These are phyloP conservation scores for Polymixis lichenea DNA, from an alignment of 2,888 invertebrate species.

Conservation along the genomic window DNA sequence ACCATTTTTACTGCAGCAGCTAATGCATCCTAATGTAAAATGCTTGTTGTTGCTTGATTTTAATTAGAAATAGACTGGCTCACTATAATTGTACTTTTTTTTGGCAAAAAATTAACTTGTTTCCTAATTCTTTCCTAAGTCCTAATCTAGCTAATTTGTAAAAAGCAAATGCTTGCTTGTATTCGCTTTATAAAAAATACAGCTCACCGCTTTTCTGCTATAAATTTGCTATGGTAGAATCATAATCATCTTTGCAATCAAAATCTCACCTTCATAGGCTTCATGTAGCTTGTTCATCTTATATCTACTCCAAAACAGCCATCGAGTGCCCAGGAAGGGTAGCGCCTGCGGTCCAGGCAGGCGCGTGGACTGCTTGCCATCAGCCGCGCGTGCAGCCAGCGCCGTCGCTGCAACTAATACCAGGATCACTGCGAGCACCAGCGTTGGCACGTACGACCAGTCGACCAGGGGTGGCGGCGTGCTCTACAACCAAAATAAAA, in stretches of 20 bases:
- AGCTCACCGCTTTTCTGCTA: neutral
- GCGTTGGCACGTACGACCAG: slow-evolving; percentile 85
- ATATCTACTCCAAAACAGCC: slow-evolving; percentile 94
- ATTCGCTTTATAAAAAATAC: neutral
- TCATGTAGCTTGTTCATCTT: slow-evolving; percentile 94
- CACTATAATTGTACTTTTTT: neutral
- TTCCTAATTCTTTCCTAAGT: neutral
- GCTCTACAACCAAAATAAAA: slow-evolving; percentile 70
- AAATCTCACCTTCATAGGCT: slow-evolving; percentile 93
- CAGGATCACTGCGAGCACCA: slow-evolving; percentile 79
- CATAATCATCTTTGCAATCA: neutral
- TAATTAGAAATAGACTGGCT: neutral
- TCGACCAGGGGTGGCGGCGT: slow-evolving; percentile 83
- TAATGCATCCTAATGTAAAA: neutral
- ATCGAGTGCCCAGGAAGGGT: slow-evolving; percentile 94
- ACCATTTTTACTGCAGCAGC: neutral
- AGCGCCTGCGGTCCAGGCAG: slow-evolving; percentile 94
- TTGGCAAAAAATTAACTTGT: neutral
- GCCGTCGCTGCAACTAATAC: slow-evolving; percentile 79
- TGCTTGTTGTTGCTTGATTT: neutral
- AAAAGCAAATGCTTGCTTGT: neutral
- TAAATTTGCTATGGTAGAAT: neutral
- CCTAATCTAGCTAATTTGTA: too few relatives aligned
- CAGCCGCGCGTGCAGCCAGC: slow-evolving; percentile 74
- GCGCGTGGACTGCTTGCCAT: slow-evolving; percentile 73